phyloP scores from a whole-genome alignment of 2,113 vertebrate species.

The Campylorhamphus procurvoides region DNA sequence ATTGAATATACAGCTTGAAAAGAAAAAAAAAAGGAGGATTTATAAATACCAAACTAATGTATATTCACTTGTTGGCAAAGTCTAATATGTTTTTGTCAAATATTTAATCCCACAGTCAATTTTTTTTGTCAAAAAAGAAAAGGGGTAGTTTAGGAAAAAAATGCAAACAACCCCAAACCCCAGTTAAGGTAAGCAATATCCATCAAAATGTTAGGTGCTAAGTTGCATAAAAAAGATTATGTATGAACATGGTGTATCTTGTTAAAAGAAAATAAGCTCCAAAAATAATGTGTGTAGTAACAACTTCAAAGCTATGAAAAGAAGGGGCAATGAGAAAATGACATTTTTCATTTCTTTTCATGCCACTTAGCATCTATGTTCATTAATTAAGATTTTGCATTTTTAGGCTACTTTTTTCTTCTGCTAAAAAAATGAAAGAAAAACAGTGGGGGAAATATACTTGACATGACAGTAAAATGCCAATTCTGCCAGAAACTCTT shows the following conservation, averaged over 20 bases:
- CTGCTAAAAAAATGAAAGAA: neutral
- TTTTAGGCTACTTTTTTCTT: neutral
- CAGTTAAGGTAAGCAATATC: neutral
- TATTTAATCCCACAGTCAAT: neutral
- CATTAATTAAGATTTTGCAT: neutral
- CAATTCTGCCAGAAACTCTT: neutral
- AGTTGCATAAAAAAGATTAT: neutral
- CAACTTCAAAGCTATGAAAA: neutral
- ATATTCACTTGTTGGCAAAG: neutral
- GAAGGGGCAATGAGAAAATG: neutral
- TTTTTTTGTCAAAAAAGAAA: neutral
- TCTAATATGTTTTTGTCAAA: neutral
- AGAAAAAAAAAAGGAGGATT: neutral
- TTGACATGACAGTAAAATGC: neutral
- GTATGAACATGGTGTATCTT: neutral
- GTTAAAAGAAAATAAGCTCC: neutral
- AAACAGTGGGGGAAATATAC: neutral
- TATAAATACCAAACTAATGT: neutral
- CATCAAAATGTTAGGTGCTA: neutral
- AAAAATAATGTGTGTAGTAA: neutral
- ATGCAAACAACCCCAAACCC: neutral
- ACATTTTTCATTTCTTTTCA: neutral
- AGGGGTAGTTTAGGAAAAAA: neutral
- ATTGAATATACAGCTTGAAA: neutral
- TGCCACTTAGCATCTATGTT: neutral